Evolutionary conservation across 2,797 vertebrate species (phyloP).

Genomic region (Cynopterus sphinx): DNA sequence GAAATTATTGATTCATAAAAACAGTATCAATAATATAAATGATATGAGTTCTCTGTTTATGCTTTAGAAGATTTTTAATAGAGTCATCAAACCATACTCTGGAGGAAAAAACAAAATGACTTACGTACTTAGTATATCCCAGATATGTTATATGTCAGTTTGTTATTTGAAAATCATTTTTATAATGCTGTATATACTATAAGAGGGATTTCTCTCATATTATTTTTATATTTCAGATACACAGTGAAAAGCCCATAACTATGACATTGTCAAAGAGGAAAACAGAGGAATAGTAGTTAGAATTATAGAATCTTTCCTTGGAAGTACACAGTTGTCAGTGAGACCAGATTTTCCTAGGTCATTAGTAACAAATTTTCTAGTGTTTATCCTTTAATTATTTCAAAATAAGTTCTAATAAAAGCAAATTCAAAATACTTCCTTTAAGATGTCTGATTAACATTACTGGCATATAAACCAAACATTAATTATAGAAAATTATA

Average conservation of each 20-base stretch:
- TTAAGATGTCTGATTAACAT: background rate
- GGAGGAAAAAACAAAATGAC: background rate
- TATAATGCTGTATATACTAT: conserved; percentile 61
- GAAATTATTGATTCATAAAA: background rate
- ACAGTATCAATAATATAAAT: background rate
- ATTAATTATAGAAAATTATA: background rate
- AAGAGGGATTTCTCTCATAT: conserved; percentile 77
- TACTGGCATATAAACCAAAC: background rate
- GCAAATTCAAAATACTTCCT: background rate
- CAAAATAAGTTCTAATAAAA: conserved; percentile 43
- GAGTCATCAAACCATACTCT: conserved; percentile 44
- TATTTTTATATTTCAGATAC: conserved; percentile 71
- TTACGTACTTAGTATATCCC: conserved; percentile 52
- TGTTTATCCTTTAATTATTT: conserved; percentile 11
- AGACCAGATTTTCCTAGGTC: conserved; percentile 66
- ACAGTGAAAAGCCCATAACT: conserved; percentile 75
- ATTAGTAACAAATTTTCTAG: conserved; percentile 15
- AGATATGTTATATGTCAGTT: conserved; percentile 39
- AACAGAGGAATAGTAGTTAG: conserved; percentile 69
- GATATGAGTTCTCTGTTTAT: background rate
- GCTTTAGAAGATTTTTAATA: conserved; percentile 47
- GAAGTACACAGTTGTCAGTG: conserved; percentile 65
- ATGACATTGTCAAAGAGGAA: conserved; percentile 68
- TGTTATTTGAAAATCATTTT: conserved; percentile 75
- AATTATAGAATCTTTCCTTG: conserved; percentile 70